phyloP scores from a whole-genome alignment of 1,140 invertebrate species.

The Microvelia longipes region DNA sequence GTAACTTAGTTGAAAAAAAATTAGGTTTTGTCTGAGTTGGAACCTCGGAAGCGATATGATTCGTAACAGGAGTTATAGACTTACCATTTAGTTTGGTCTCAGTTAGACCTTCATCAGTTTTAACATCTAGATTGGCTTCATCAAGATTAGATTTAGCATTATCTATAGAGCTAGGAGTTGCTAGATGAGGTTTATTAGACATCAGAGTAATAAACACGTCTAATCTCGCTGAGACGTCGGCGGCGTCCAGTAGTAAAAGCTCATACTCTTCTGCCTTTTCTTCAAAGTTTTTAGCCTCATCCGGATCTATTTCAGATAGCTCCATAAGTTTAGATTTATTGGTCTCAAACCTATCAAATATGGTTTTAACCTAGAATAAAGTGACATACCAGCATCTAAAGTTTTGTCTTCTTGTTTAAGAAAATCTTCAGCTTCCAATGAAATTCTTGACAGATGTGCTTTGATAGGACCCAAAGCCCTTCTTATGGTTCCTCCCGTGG shows the following conservation, averaged over 20 bases:
- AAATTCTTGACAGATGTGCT: not conserved
- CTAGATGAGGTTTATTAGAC: too few relatives aligned
- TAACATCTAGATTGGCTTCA: too few relatives aligned
- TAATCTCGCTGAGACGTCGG: too few relatives aligned
- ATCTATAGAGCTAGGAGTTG: too few relatives aligned
- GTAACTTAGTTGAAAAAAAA: too few relatives aligned
- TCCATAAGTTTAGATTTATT: not conserved
- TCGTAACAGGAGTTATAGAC: too few relatives aligned
- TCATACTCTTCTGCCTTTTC: not conserved
- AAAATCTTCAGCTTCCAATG: not conserved
- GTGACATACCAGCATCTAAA: not conserved
- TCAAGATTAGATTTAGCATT: too few relatives aligned
- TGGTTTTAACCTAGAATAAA: not conserved
- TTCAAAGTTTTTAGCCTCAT: not conserved
- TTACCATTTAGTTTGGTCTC: too few relatives aligned
- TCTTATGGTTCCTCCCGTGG: not conserved
- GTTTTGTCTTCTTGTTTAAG: not conserved
- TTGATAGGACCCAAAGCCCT: not conserved
- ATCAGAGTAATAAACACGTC: too few relatives aligned
- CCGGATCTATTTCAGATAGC: not conserved
- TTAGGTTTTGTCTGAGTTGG: too few relatives aligned
- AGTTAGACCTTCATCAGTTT: too few relatives aligned
- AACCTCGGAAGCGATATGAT: too few relatives aligned
- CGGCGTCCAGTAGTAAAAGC: not conserved
- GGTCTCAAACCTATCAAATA: not conserved